Percentiles rank a stretch among this genome's conserved stretches.
Conservation (phyloP, 2,113 vertebrate species). For the Catagonus wagneri region DNA sequence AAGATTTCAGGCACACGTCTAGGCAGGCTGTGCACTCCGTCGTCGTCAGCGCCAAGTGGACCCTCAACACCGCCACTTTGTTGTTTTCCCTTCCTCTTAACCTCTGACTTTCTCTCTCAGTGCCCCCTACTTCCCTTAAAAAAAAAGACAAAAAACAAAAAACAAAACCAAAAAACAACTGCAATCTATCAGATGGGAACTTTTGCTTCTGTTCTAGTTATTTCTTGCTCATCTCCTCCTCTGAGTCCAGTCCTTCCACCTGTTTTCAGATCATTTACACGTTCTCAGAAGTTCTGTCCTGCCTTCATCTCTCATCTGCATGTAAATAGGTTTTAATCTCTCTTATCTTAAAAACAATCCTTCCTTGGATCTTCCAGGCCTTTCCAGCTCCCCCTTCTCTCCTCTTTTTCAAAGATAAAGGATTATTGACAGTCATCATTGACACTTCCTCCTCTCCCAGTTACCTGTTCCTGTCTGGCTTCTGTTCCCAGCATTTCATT, state of each 20-base stretch:
- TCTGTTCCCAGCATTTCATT: neutral
- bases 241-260: neutral
- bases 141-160: neutral
- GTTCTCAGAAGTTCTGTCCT: neutral
- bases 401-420: neutral
- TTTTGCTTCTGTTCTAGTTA: neutral
- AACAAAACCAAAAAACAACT: no score
- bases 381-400: neutral
- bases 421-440: neutral
- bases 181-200: no score
- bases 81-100: neutral
- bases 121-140: neutral
- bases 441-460: neutral
- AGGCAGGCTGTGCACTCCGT: neutral
- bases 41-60: neutral
- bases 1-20: neutral
- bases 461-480: neutral
- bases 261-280: neutral
- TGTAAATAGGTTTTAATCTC: neutral
- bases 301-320: neutral
- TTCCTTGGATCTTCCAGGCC: neutral
- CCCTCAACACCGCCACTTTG: neutral
- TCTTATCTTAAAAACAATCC: neutral
- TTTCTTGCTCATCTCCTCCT: neutral
- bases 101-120: neutral